phyloP scores from a whole-genome alignment of 2,113 vertebrate species.

The Malurus alboscapulatus region DNA sequence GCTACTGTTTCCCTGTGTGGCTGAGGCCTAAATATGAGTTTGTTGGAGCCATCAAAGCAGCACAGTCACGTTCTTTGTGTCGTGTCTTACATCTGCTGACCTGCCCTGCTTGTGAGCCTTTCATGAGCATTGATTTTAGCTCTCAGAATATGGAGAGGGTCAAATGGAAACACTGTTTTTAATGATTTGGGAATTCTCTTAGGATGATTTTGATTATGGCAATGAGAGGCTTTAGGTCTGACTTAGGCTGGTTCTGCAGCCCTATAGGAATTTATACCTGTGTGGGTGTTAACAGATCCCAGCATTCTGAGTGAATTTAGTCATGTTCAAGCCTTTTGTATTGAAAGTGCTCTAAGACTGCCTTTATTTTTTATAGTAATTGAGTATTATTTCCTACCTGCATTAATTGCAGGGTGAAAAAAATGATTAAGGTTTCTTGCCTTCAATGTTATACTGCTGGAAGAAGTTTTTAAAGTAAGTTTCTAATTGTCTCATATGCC shows the following conservation, averaged over 20 bases:
- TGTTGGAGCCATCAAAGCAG: neutral
- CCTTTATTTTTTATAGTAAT: neutral
- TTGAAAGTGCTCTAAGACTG: neutral
- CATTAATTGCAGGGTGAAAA: neutral
- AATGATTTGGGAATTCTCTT: neutral
- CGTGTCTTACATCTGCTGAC: neutral
- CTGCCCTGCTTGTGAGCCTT: neutral
- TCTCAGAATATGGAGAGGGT: neutral
- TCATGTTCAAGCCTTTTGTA: neutral
- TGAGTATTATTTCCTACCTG: neutral
- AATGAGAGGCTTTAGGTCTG: neutral
- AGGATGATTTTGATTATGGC: conserved; percentile 12
- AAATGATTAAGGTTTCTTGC: neutral
- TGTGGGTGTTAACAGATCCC: neutral
- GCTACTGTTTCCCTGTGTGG: neutral
- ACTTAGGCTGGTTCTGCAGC: neutral
- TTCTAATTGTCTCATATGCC: neutral
- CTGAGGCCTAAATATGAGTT: neutral
- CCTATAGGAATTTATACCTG: neutral
- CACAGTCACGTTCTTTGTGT: neutral
- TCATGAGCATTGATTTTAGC: conserved; percentile 5
- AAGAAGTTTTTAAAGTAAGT: neutral
- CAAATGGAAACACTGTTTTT: neutral
- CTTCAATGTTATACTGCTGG: neutral
- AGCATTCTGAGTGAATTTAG: neutral